These are phyloP conservation scores for Iguana delicatissima DNA, from an alignment of 2,797 vertebrate genomes.

Conservation along the genomic window DNA sequence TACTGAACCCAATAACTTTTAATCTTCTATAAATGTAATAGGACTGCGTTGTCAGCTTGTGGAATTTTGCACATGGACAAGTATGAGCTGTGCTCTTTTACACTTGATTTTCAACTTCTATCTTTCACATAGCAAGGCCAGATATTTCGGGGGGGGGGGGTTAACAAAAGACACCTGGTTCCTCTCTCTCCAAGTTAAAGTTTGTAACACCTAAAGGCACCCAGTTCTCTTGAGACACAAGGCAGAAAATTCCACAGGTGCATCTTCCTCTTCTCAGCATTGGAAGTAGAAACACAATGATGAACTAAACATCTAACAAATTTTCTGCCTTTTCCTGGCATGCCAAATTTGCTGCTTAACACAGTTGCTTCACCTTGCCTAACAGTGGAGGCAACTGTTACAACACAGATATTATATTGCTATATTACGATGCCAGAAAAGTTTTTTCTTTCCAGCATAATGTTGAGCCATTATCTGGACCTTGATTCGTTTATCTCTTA, in stretches of 20 bases:
- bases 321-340: background rate
- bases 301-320: background rate
- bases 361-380: background rate
- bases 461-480: background rate
- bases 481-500: background rate
- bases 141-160: background rate
- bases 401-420: too few relatives aligned
- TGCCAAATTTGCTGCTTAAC: background rate
- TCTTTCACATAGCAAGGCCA: background rate
- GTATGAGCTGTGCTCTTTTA: background rate
- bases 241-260: background rate
- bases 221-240: background rate
- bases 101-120: background rate
- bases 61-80: background rate
- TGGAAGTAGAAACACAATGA: background rate
- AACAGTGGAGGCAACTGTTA: background rate
- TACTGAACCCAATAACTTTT: background rate
- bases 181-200: background rate
- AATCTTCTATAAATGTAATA: background rate
- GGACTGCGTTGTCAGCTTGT: background rate
- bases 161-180: background rate
- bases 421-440: background rate
- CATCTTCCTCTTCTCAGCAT: background rate
- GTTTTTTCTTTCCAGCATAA: background rate
- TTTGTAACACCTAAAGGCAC: background rate